phyloP scores from a whole-genome alignment of 1,140 invertebrate genomes.

The Muscidifurax raptorellus region DNA sequence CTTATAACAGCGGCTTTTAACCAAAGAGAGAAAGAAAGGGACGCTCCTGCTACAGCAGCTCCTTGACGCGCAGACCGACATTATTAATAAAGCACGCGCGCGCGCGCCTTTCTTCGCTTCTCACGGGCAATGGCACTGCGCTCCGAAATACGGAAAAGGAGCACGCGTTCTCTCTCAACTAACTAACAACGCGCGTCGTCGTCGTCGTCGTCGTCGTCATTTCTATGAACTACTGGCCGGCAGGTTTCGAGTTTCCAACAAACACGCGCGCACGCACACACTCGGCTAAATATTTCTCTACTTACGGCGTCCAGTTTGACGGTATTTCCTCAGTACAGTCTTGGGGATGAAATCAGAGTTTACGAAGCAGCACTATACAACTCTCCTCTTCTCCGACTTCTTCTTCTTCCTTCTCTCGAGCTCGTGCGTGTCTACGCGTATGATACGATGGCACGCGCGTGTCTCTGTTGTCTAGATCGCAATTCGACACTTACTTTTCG shows the following conservation, averaged over 20 bases:
- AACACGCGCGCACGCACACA: not conserved
- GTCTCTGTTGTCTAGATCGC: not conserved
- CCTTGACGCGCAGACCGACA: not conserved
- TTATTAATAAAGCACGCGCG: not conserved
- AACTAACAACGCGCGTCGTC: not conserved
- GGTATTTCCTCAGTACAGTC: not conserved
- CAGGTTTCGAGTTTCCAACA: not conserved
- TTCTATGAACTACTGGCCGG: not conserved
- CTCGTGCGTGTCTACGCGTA: not conserved
- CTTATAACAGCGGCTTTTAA: not conserved
- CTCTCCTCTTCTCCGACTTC: slow-evolving; percentile 2
- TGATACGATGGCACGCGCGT: not conserved
- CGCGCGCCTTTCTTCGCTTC: not conserved
- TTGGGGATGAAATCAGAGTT: slow-evolving; percentile 5
- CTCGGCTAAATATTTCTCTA: not conserved
- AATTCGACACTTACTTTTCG: not conserved
- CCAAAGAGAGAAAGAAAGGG: slow-evolving; percentile 12
- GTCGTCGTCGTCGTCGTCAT: not conserved
- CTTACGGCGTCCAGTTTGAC: slow-evolving; percentile 52
- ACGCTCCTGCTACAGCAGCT: not conserved
- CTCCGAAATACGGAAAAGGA: not conserved
- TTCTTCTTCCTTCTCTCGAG: not conserved
- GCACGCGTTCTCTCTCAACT: not conserved
- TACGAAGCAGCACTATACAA: not conserved
- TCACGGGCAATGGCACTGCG: not conserved